Evolutionary conservation across 2,113 vertebrate species (phyloP), one percentile per base, ranked within the genome.

Genomic region (Carassius gibelio): DNA sequence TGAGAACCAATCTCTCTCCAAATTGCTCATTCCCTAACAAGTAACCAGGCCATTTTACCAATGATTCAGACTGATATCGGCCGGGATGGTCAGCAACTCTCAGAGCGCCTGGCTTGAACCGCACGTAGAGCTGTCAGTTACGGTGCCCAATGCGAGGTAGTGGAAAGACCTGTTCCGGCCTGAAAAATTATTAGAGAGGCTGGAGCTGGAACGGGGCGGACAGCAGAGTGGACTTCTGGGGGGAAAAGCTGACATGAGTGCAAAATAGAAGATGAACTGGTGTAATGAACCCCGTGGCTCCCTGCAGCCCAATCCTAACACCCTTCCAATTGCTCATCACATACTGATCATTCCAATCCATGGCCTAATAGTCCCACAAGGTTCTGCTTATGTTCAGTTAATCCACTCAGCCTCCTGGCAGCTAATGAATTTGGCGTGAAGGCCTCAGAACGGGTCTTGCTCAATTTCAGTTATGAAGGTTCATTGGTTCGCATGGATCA

Each of bases 321-420:
- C 36, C 86, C 75, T 79, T 90, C 90, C 79, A 34, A 85, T 88
- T 88, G 88, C 88, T 92, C 90, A 93, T 92, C 90, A 90, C 83
- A 72, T 75, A 38, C 89, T 89, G 88, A 93, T 92, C 89, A 82
- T 82, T 91, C 82, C 88, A 87, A 89, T 89, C 75, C 84, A 45
- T 45, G 86, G 72, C 81, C 86, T 92, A 90, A 92, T 90, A 82
- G 86, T 89, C 86, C 90, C 85, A 11, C 69, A 11, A 89, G 89
- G 88, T 75, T 84, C 81, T 75, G 50, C 75, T 55, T 59, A 48
- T 9, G 78, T 80, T 66, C 86, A 15, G 38, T 86, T 87, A 38
- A 23, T 82, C 84, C 42, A 17, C 83, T 68, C 74, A 75, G 38
- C 74, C 52, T 84, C 71, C 50, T 52, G 90, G 87, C 87, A 62